Base-by-base conservation (phyloP, 30 jellyfish, hydroid and myxozoan genomes). In the Catostylus mosaicus region DNA sequence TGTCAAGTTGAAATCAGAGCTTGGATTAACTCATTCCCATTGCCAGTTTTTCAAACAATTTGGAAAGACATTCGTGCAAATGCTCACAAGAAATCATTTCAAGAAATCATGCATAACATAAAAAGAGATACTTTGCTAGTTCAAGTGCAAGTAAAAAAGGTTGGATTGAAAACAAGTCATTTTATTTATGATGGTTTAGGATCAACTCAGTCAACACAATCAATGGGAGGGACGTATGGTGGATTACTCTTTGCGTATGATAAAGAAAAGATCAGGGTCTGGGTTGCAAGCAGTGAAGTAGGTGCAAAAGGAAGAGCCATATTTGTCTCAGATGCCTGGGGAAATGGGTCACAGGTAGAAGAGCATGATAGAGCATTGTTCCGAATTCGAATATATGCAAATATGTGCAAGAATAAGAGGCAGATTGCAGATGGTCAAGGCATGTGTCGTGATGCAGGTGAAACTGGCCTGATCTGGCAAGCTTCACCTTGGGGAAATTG, bases 241-340 rank as follows among this genome's bases (percentile, higher is more conserved):
- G 99, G 97, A 12, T 33, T 94, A 1, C 48, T 94, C 6, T 94
- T 76, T 84, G 99, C 99, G 24, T 94, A 94, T 84, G 90, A 87
- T 60, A 84, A 63, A 20, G 45, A 48, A 20, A 78, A 83, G 67
- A 73, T 94, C 26, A 81, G 99, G 38, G 36, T 94, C 6, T 94
- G 99, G 99, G 93, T 84, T 62, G 96, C 99, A n/a, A 84, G 88
- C 69, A 94, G 99, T 83, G 83, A 48, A 12, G 84, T 26, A 14
- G 72, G 70, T 29, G 85, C 51, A 9, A 86, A 65, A 27, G 95
- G 97, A 2, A 65, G 84, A n/a, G 87, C 85, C 19, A 71, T 88
- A 26, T 83, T 68, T 51, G 89, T 94, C 4, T 89, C 96, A 4
- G 88, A 71, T 69, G 91, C 97, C 14, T 94, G 99, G 99, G 97